Base-by-base conservation (phyloP, 2,888 invertebrate genomes). In the Chrysomela aeneicollis region DNA sequence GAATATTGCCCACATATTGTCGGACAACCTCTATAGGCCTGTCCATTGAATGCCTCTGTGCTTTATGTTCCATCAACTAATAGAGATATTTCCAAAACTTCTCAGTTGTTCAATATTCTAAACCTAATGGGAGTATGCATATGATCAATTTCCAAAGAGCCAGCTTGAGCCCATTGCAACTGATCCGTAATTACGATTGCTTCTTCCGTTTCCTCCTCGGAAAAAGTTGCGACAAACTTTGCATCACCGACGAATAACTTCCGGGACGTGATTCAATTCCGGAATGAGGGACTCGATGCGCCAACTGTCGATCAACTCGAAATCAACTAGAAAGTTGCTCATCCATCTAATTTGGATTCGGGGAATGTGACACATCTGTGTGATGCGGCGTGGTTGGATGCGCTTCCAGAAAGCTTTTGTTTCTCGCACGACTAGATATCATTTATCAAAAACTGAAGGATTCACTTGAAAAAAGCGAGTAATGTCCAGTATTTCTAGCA, bases 261-360 rank as follows among this genome's bases (percentile, higher is more conserved):
- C 37, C 8, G 46, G 42, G n/a, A 70, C 70, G 71, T 71, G 70
- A 67, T 71, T 71, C 67, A 72, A 72, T 71, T 72, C 63, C 57
- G 57, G 46, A 62, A 72, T 69, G 68, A 70, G 57, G 61, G 62
- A 42, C 46, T 65, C 51, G 59, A 63, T 67, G 62, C 72, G 70
- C 71, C 74, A 73, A 74, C 73, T 74, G 75, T 74, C 75, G 73
- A 75, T 75, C 75, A 75, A 74, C 61, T 70, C 68, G 58, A 66
- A 71, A 74, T 57, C 57, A 57, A 57, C 57, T 57, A 17, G 57
- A 57, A 57, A 57, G 73, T 70, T 76, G 71, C 65, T 65, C 73
- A 73, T 73, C 72, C 71, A 75, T 74, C 76, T 76, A 75, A 76
- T 76, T 75, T 74, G 73, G 75, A 74, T 75, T 76, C 74, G 66